phyloP scores from a whole-genome alignment of 2,888 invertebrate species.

The Merodon equestris region DNA sequence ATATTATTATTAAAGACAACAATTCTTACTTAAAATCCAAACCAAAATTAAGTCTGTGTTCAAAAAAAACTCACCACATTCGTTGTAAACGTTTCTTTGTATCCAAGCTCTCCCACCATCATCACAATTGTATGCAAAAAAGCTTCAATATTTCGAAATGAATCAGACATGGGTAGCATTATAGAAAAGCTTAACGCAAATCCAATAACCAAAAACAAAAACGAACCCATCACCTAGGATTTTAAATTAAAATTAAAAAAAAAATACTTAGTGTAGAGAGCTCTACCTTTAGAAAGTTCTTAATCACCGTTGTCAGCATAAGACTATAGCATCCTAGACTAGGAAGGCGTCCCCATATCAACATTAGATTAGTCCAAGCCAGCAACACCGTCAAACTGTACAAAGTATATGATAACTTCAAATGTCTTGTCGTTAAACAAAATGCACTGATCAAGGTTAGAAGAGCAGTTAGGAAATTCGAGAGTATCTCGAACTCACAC shows the following conservation, averaged over 20 bases:
- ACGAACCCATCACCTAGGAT: constrained; percentile 80
- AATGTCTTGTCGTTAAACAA: constrained; percentile 1
- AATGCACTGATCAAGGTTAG: constrained; percentile 38
- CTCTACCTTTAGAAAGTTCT: constrained; percentile 80
- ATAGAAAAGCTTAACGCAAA: constrained; percentile 81
- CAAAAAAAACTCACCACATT: constrained; percentile 34
- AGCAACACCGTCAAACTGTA: constrained; percentile 79
- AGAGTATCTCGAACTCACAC: constrained; percentile 67
- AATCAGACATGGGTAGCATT: constrained; percentile 79
- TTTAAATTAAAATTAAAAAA: constrained; percentile 17
- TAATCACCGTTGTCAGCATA: constrained; percentile 81
- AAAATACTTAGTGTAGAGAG: not conserved
- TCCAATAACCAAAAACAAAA: constrained; percentile 80
- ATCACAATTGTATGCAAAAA: constrained; percentile 81
- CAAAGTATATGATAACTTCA: constrained; percentile 72
- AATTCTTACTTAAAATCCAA: no score
- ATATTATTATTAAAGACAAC: no score
- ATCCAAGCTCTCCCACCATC: constrained; percentile 82
- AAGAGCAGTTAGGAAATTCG: constrained; percentile 62
- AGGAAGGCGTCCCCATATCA: constrained; percentile 80
- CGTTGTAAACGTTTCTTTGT: constrained; percentile 77
- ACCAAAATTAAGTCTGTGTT: no score
- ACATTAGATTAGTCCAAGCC: constrained; percentile 81
- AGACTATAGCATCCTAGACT: constrained; percentile 81
- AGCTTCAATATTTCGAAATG: constrained; percentile 78